These are phyloP conservation scores for Illadopsis cleaveri DNA, from an alignment of 2,113 vertebrate genomes.

Conservation along the genomic window DNA sequence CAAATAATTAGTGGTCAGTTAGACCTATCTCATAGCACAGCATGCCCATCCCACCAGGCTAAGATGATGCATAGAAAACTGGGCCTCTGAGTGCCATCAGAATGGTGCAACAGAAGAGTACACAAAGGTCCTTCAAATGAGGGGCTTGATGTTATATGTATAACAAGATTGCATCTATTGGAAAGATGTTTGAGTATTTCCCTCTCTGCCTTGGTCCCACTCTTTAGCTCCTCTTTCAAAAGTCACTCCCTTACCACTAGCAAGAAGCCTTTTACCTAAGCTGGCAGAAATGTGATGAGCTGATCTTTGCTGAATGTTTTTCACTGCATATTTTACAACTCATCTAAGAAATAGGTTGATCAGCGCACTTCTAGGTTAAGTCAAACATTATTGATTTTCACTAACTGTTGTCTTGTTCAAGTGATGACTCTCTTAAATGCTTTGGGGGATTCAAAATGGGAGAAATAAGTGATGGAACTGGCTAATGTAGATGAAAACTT, in stretches of 20 bases:
- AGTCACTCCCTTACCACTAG: neutral
- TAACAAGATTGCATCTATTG: neutral
- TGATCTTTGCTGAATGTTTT: neutral
- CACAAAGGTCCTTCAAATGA: neutral
- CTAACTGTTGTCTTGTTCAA: neutral
- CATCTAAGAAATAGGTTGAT: neutral
- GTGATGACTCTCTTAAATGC: neutral
- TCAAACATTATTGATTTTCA: neutral
- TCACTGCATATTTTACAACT: neutral
- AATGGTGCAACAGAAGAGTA: neutral
- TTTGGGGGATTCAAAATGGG: neutral
- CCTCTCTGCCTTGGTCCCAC: neutral
- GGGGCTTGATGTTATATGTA: neutral
- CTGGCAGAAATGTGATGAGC: neutral
- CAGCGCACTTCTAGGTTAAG: neutral
- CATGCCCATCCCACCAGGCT: neutral
- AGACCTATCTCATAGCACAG: neutral
- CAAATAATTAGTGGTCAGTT: neutral
- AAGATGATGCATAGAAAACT: neutral
- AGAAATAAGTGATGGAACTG: neutral
- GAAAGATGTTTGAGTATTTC: neutral
- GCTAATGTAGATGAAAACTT: neutral
- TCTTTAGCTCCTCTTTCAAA: neutral
- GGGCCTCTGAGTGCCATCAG: neutral
- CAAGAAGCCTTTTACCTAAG: neutral